Base-by-base conservation (phyloP, 2,797 vertebrate species). In the Benthosema pterotum region DNA sequence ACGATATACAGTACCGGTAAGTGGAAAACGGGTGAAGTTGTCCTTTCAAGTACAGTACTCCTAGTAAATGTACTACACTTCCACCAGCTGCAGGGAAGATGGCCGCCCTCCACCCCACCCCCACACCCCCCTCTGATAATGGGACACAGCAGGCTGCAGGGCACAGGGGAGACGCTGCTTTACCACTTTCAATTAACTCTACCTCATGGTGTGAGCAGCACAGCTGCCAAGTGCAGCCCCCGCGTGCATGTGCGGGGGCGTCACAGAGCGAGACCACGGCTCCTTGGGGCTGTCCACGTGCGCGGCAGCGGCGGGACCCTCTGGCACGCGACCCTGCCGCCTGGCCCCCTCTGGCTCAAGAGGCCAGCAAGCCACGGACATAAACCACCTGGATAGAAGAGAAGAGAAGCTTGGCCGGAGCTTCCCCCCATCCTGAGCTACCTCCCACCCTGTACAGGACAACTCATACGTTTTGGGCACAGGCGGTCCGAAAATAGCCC, bases 121-220 rank as follows among this genome's bases (percentile, higher is more conserved):
- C n/a, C n/a, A n/a, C n/a, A 4, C 22, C 22, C 22, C 22, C 22
- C 56, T 38, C 67, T 70, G 61, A 57, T 58, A 73, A 71, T 17
- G 42, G 66, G 70, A 52, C 67, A 62, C 59, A 71, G 67, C 63
- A 57, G 42, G 42, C 60, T 55, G n/a, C n/a, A n/a, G 65, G 63
- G 55, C 62, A 78, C 72, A 47, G 65, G 66, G 64, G 82, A 83
- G 62, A 87, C n/a, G n/a, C 88, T 63, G 76, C 65, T 65, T 83
- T 64, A 53, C 59, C 65, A 58, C 71, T 77, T 89, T 86, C 75
- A 81, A 78, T 79, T 86, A 83, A 78, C 78, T 60, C 22, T 5
- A 2, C 22, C 22, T 25, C 22, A 25, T 3, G 3, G 22, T 25
- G 22, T 25, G 22, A 1, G 22, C 22, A 25, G 22, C 22, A 3